Percentiles rank a stretch among this genome's conserved stretches.
These are phyloP conservation scores for Urocolius indicus DNA, from an alignment of 2,113 vertebrate species.

Conservation along the genomic window DNA sequence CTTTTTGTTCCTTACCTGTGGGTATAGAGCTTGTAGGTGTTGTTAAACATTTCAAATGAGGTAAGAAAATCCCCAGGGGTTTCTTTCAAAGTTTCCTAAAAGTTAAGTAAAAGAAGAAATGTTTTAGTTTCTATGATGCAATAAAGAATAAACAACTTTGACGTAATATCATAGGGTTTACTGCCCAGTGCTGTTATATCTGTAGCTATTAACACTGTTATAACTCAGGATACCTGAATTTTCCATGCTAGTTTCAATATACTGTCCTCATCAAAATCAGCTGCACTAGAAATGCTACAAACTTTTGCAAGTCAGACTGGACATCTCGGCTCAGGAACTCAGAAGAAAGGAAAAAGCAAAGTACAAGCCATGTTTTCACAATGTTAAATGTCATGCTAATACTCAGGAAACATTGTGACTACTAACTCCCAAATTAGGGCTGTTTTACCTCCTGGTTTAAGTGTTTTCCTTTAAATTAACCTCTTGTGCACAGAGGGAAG, in stretches of 20 bases:
- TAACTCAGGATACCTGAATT: neutral
- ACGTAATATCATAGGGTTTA: neutral
- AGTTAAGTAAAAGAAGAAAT: conserved; percentile 59
- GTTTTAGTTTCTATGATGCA: neutral
- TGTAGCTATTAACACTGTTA: neutral
- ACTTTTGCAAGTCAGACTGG: neutral
- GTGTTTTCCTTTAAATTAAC: neutral
- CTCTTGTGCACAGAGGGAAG: neutral
- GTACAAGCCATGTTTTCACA: neutral
- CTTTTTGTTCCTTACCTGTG: conserved; percentile 86
- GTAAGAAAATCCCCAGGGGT: conserved; percentile 87
- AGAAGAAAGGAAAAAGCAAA: neutral
- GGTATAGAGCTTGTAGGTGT: conserved; percentile 92
- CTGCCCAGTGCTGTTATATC: neutral
- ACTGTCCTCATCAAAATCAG: neutral
- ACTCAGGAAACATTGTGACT: neutral
- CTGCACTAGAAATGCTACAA: neutral
- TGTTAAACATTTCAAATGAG: conserved; percentile 93
- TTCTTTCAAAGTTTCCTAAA: conserved; percentile 88
- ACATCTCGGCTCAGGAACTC: neutral
- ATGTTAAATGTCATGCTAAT: neutral
- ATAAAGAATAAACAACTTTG: neutral
- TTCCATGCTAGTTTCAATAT: neutral
- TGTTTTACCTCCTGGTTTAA: neutral
- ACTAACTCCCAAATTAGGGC: neutral